Conservation (phyloP, 2,888 invertebrate genomes). For the Pocota personata region DNA sequence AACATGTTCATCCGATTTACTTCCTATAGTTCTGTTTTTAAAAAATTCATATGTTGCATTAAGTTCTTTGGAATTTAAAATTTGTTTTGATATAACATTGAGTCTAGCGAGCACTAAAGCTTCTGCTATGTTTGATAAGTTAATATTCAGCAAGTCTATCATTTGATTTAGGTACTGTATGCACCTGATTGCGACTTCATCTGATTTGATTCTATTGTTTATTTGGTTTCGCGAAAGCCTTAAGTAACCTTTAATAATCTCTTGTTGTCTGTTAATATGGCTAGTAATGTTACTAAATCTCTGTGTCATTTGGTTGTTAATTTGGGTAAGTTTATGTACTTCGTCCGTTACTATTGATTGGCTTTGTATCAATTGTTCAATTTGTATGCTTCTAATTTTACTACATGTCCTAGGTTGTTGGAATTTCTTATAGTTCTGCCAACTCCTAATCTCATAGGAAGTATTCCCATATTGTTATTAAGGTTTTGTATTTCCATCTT, state of each 20-base stretch:
- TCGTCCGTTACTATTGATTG: neutral
- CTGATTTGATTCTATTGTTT: neutral
- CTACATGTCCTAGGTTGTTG: neutral
- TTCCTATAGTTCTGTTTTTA: slow-evolving; percentile 22
- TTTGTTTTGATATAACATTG: slow-evolving; percentile 49
- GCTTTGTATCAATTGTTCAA: neutral
- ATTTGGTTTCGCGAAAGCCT: neutral
- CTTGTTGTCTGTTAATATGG: slow-evolving; percentile 22
- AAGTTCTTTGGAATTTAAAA: slow-evolving; percentile 28
- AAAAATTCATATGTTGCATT: slow-evolving; percentile 2
- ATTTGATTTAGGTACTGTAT: slow-evolving; percentile 14
- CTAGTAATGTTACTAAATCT: slow-evolving; percentile 29
- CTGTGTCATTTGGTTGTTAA: neutral
- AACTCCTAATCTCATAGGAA: neutral
- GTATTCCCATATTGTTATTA: neutral
- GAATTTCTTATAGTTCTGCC: neutral
- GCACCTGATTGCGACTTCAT: neutral
- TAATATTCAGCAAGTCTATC: neutral
- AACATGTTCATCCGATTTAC: slow-evolving; percentile 48
- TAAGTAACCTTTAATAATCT: slow-evolving; percentile 4
- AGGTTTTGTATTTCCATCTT: neutral
- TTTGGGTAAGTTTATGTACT: neutral
- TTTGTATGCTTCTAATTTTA: neutral
- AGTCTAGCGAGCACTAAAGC: slow-evolving; percentile 32
- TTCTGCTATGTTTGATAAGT: slow-evolving; percentile 40